Evolutionary conservation across 2,113 vertebrate genomes (phyloP).

Genomic region (Dolichallabes microphthalmus): DNA sequence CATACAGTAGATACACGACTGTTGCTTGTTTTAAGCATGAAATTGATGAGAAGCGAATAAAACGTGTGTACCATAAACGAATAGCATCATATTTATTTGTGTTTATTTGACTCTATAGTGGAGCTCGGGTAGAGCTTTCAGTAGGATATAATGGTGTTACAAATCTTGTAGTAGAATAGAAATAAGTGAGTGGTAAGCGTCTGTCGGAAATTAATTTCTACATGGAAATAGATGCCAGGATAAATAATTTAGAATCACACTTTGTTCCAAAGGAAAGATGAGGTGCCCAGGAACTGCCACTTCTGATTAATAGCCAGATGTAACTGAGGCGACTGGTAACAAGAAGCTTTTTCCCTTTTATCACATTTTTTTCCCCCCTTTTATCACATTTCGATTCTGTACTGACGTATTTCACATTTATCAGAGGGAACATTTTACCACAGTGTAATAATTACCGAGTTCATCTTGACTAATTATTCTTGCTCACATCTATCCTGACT

Average conservation of each 20-base stretch:
- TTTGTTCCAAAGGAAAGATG: neutral
- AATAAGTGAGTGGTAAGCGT: neutral
- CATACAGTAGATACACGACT: neutral
- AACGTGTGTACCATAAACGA: neutral
- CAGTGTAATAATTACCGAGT: constrained; percentile 1
- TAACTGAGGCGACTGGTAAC: neutral
- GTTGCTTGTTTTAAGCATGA: neutral
- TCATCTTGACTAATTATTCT: neutral
- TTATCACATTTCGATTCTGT: neutral
- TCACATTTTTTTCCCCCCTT: no score
- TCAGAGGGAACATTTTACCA: neutral
- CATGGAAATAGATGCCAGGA: neutral
- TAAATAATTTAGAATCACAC: neutral
- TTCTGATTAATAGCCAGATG: constrained; percentile 4
- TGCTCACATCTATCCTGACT: neutral
- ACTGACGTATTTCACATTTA: neutral
- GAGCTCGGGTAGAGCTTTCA: neutral
- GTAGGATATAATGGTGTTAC: neutral
- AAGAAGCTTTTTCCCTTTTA: neutral
- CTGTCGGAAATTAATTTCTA: neutral
- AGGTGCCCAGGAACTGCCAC: neutral
- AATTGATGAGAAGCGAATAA: neutral
- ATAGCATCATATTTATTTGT: neutral
- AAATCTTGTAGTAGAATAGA: neutral
- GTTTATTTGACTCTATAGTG: neutral